phyloP scores from a whole-genome alignment of 2,888 invertebrate species.

The Phrixothrix hirtus region DNA sequence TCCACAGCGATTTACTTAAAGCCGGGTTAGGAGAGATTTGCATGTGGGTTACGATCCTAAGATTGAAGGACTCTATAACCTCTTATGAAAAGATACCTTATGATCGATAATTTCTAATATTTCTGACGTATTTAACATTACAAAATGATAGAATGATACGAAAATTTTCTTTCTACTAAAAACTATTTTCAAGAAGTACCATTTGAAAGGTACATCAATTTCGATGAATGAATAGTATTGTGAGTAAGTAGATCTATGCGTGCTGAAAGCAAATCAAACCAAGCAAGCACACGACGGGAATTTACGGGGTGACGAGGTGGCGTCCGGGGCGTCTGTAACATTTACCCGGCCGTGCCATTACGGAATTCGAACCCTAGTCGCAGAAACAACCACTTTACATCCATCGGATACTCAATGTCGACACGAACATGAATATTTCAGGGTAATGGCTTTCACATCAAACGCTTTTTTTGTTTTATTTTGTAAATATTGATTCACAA shows the following conservation, averaged over 20 bases:
- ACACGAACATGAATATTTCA: slow-evolving; percentile 54
- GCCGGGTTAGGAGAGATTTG: slow-evolving; percentile 2
- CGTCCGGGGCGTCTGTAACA: slow-evolving; percentile 31
- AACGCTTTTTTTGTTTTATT: slow-evolving; percentile 41
- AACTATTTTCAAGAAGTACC: not conserved
- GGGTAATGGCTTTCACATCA: slow-evolving; percentile 44
- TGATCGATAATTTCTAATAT: no score
- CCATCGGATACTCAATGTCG: slow-evolving; percentile 46
- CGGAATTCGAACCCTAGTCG: slow-evolving; percentile 39
- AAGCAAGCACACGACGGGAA: slow-evolving; percentile 36
- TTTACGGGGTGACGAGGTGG: slow-evolving; percentile 32
- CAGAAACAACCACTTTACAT: slow-evolving; percentile 48
- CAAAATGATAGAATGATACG: no score
- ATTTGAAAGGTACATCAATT: slow-evolving; percentile 6
- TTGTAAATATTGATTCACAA: slow-evolving; percentile 47
- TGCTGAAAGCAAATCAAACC: slow-evolving; percentile 41
- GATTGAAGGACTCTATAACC: not conserved
- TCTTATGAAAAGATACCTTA: no score
- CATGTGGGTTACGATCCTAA: slow-evolving; percentile 7
- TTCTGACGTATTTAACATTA: no score
- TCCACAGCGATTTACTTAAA: slow-evolving; percentile 13
- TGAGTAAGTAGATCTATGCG: slow-evolving; percentile 33
- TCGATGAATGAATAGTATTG: slow-evolving; percentile 20
- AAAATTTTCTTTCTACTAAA: not conserved
- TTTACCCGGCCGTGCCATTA: slow-evolving; percentile 41